These are phyloP conservation scores for Stramonita haemastoma DNA, from an alignment of 2,888 invertebrate genomes.

Conservation along the genomic window DNA sequence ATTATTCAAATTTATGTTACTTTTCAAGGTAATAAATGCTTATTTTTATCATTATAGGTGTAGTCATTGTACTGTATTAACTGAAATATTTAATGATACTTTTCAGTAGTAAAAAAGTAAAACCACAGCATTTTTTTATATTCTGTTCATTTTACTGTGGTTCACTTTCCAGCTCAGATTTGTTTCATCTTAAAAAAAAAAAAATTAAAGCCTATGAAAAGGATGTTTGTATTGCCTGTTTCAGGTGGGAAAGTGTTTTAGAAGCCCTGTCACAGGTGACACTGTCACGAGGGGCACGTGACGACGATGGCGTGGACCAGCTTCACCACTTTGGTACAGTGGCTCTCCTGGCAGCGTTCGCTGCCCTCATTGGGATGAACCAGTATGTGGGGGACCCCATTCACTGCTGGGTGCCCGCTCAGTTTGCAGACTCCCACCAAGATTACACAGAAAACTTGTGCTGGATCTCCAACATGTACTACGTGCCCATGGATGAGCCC, in stretches of 20 bases:
- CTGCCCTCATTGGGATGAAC: constrained; percentile 49
- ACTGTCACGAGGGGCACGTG: constrained; percentile 49
- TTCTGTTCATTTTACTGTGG: too few species aligned
- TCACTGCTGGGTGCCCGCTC: constrained; percentile 57
- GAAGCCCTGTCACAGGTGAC: constrained; percentile 51
- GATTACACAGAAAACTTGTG: constrained; percentile 53
- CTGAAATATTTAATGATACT: too few species aligned
- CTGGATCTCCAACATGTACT: constrained; percentile 56
- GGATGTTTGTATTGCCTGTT: not conserved
- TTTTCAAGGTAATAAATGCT: too few species aligned
- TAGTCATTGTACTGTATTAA: too few species aligned
- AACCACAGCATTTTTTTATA: too few species aligned
- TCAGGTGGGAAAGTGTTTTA: constrained; percentile 52
- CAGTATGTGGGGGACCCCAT: constrained; percentile 59
- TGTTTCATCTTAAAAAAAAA: too few species aligned
- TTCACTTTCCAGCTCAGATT: too few species aligned
- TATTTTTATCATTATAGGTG: too few species aligned
- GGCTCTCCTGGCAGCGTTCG: constrained; percentile 50
- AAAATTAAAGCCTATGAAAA: too few species aligned
- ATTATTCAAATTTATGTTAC: too few species aligned
- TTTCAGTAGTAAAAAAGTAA: too few species aligned
- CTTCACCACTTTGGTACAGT: constrained; percentile 52
- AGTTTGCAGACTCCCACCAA: constrained; percentile 52
- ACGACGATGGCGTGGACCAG: constrained; percentile 54
- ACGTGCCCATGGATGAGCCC: constrained; percentile 51